Base-by-base conservation (phyloP, 1,140 invertebrate genomes). In the Euwallacea fornicatus region DNA sequence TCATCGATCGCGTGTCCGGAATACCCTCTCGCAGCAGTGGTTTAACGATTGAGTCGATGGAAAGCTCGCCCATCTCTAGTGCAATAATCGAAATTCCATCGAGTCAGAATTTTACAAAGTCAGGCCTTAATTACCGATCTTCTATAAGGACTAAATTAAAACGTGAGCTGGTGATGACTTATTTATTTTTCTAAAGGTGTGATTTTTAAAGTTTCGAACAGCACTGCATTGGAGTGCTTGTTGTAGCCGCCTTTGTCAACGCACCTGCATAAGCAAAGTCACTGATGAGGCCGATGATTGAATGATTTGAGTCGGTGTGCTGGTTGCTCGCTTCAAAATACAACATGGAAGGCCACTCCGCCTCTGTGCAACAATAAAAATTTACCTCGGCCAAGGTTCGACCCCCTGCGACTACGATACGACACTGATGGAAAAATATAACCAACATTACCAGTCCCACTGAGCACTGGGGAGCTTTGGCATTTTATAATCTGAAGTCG, bases 361-460 rank as follows among this genome's bases (percentile, higher is more conserved):
- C 53, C 64, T 13, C 64, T 66, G 64, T 16, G 10, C 8, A 56
- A 67, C 42, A 67, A 67, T 67, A 67, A 67, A 58, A 56, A 67
- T 21, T n/a, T 42, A n/a, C 8, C 33, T 7, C 7, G 47, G 16
- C 21, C 65, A 54, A 6, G 42, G 59, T 59, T 46, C 59, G 71
- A 72, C 71, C 71, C 71, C 71, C 71, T 72, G 44, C 53, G 59
- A 66, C 15, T 43, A 56, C 55, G 47, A n/a, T 33, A 16, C 64
- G 70, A 72, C 70, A 60, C 55, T 71, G 62, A 71, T 71, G 69
- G 54, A 71, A 71, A 71, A 55, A 59, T 71, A 72, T 72, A 61
- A 60, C 64, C 33, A 21, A 66, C 56, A 66, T 54, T 62, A 61
- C 50, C 21, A 69, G 60, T 44, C 60, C 65, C 15, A 53, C 71